Evolutionary conservation across 2,888 invertebrate genomes (phyloP).

Genomic region (Agriopis marginaria): DNA sequence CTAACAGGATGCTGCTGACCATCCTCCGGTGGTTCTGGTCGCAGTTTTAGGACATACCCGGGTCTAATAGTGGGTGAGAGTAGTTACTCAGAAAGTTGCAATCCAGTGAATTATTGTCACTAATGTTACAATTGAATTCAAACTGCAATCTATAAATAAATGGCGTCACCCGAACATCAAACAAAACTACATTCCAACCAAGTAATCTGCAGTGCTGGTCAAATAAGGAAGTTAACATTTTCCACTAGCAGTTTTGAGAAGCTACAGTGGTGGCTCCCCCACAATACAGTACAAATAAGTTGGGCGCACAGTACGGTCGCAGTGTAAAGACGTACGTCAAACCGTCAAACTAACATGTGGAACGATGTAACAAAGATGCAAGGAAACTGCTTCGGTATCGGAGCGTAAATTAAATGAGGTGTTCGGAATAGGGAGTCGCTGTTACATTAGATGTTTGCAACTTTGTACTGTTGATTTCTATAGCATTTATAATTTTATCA

Average conservation of each 20-base stretch:
- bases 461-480: too few relatives aligned
- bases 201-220: neutral
- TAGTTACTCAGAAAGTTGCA: neutral
- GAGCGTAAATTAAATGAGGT: constrained; percentile 17
- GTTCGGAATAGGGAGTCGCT: constrained; percentile 3
- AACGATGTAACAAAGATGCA: constrained; percentile 5
- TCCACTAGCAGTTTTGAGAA: neutral
- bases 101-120: neutral
- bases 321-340: neutral
- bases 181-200: neutral
- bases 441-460: neutral
- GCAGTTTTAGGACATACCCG: too few relatives aligned
- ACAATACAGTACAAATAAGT: neutral
- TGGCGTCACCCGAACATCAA: constrained; percentile 15
- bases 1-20: too few relatives aligned
- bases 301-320: neutral
- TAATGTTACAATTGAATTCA: constrained; percentile 3
- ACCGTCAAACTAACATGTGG: constrained; percentile 8
- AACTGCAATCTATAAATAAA: constrained; percentile 13
- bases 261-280: neutral
- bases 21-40: too few relatives aligned
- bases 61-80: too few relatives aligned
- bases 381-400: neutral
- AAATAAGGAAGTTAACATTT: neutral
- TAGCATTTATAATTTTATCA: too few relatives aligned